Evolutionary conservation across 1,140 invertebrate species (phyloP), one percentile per base, ranked within the genome.

Genomic region (Heterodera schachtii): DNA sequence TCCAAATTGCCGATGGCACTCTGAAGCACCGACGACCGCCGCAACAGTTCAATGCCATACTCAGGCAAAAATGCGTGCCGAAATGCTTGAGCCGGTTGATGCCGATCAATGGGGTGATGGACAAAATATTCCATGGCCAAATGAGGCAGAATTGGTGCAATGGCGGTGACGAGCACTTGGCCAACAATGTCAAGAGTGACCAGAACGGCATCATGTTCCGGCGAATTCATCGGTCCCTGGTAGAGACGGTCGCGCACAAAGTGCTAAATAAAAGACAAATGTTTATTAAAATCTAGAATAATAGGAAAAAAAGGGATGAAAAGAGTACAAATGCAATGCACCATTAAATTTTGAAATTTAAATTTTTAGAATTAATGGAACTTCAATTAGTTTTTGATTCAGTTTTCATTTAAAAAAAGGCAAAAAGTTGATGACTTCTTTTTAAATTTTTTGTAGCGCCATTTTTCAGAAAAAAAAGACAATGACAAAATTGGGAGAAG

Each of bases 141-240:
- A 84, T 89, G 88, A 7, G 88, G 88, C 31, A 89, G 75, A 71
- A 89, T 73, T 13, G 88, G 89, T 43, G 88, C 87, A 21, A 90
- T 83, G 7, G 73, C 70, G 64, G 60, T 43, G 9, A 86, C 75
- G 19, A 90, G 71, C 16, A 31, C 44, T 11, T 60, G n/a, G 9
- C 87, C 84, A n/a, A 88, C 57, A 21, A 73, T 21, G 79, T 86
- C 66, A 19, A 89, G 73, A 13, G 89, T 90, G 52, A 78, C 82
- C 67, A 85, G 82, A 16, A 84, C 89, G 16, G 86, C 66, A 41
- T 82, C n/a, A 52, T 88, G 89, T 7, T 79, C 44, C 9, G 52
- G n/a, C 16, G 81, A 82, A 60, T 77, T 79, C 16, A 82, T 19
- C 46, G 69, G 71, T 52, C 90, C 84, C 77, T 89, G 90, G 75